A percentile compares a stretch with the other conserved stretches of the same genome.
phyloP scores from a whole-genome alignment of 2,113 vertebrate species.

The Sapajus apella region DNA sequence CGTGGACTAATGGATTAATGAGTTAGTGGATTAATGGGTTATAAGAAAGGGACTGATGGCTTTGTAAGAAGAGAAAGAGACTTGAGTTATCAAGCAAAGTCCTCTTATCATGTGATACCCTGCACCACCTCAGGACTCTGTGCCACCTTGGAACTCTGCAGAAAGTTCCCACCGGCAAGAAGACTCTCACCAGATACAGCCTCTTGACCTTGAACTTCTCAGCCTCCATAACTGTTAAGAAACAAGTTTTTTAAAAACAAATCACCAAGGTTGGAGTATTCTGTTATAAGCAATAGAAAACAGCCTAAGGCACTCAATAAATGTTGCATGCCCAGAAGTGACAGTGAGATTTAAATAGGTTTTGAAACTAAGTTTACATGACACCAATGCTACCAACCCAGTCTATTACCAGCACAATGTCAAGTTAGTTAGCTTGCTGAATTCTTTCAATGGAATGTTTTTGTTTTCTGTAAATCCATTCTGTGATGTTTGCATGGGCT shows the following conservation, averaged over 20 bases:
- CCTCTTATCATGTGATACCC: background rate
- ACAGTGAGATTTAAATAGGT: background rate
- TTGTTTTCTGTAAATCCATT: background rate
- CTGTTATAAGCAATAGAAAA: background rate
- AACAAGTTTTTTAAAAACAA: background rate
- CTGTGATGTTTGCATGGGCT: background rate
- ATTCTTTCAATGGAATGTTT: background rate
- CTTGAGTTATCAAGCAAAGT: background rate
- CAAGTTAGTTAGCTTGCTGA: background rate
- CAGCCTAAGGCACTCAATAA: background rate
- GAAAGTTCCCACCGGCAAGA: background rate
- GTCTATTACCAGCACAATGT: background rate
- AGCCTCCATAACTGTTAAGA: background rate
- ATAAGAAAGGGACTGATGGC: background rate
- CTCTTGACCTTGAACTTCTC: background rate
- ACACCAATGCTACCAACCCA: background rate
- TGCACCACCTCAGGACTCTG: background rate
- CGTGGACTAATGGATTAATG: background rate
- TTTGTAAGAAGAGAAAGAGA: background rate
- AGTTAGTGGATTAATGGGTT: background rate
- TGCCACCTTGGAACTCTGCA: background rate
- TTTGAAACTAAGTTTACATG: conserved; percentile 14
- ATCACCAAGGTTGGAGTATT: background rate
- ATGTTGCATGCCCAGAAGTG: background rate
- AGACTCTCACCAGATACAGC: background rate